These are phyloP conservation scores for Acromyrmex heyeri DNA, from an alignment of 1,140 invertebrate genomes.

Conservation along the genomic window DNA sequence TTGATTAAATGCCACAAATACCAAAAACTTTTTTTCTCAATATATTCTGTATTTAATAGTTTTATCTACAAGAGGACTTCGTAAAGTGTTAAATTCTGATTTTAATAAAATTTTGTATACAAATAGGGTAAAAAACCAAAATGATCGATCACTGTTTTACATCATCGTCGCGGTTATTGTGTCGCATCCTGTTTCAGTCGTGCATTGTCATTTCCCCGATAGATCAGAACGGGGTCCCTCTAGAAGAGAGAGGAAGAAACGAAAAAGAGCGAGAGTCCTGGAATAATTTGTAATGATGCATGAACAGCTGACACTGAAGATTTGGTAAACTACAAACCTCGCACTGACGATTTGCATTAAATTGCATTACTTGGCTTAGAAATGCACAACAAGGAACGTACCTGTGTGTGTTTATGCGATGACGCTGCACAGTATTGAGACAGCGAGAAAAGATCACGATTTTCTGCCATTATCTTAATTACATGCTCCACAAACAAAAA, in stretches of 20 bases:
- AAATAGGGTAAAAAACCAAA: background rate
- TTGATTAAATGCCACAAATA: background rate
- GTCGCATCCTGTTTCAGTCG: constrained; percentile 70
- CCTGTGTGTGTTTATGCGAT: constrained; percentile 41
- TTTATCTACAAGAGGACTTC: too few relatives aligned
- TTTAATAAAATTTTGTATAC: too few relatives aligned
- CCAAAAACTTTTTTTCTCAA: too few relatives aligned
- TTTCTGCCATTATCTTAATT: constrained; percentile 60
- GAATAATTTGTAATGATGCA: constrained; percentile 70
- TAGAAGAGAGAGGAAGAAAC: background rate
- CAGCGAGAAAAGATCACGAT: constrained; percentile 29
- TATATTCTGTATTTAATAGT: too few relatives aligned
- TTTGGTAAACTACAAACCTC: constrained; percentile 55
- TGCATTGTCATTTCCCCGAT: constrained; percentile 72
- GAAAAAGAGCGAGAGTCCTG: constrained; percentile 55
- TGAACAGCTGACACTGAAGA: constrained; percentile 59
- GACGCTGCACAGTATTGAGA: constrained; percentile 16
- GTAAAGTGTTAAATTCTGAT: too few relatives aligned
- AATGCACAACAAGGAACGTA: constrained; percentile 35
- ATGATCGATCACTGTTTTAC: constrained; percentile 48
- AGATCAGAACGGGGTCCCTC: constrained; percentile 23
- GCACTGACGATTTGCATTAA: constrained; percentile 51
- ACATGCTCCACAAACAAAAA: constrained; percentile 6
- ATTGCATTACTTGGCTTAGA: constrained; percentile 56
- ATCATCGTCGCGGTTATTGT: constrained; percentile 53